Percentiles rank a stretch among this genome's conserved stretches.
These are phyloP conservation scores for Percopsis transmontana DNA, from an alignment of 2,113 vertebrate genomes.

Conservation along the genomic window DNA sequence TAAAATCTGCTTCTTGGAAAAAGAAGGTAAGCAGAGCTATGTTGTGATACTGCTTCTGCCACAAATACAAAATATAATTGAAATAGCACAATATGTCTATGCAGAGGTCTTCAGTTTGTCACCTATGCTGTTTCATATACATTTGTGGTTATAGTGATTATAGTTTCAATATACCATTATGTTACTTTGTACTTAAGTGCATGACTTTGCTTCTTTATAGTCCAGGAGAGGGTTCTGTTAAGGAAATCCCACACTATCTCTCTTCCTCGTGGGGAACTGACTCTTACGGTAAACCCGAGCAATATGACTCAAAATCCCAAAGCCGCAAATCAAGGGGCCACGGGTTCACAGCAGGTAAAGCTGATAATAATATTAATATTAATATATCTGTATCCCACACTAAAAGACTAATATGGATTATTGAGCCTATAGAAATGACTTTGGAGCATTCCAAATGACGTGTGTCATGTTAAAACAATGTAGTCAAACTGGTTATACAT, in stretches of 20 bases:
- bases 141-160: background rate
- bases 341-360: conserved; percentile 12
- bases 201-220: conserved; percentile 25
- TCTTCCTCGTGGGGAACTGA: conserved; percentile 13
- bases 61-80: no score
- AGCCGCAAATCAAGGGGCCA: background rate
- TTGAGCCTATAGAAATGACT: background rate
- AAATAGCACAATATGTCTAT: background rate
- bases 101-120: background rate
- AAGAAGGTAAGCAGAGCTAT: conserved; percentile 50
- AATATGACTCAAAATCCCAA: background rate
- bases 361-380: background rate
- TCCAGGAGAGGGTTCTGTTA: conserved; percentile 54
- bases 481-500: background rate
- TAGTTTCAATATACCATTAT: background rate
- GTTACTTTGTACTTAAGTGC: background rate
- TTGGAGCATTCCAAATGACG: background rate
- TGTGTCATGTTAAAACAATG: background rate
- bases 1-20: conserved; percentile 49
- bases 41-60: background rate
- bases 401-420: no score
- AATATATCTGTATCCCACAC: no score
- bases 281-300: conserved; percentile 16
- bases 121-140: background rate
- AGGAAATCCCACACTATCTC: conserved; percentile 41